phyloP scores from a whole-genome alignment of 2,888 invertebrate species.

The Kuschelorhynchus macadamiae region DNA sequence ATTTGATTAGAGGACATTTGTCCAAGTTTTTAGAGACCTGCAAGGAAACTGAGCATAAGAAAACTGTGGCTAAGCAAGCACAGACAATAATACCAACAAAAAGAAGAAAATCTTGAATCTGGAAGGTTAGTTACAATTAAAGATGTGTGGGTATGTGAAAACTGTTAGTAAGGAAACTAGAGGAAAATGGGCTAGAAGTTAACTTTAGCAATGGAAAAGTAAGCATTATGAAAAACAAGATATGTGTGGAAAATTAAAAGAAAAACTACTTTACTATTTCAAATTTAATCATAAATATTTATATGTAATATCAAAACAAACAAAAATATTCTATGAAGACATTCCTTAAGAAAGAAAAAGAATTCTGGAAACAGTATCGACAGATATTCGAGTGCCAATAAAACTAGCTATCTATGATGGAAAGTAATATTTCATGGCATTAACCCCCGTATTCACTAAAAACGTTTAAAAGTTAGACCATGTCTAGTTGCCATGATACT shows the following conservation, averaged over 20 bases:
- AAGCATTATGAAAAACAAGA: background rate
- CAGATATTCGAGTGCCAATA: slow-evolving; percentile 22
- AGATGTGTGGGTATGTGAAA: slow-evolving; percentile 50
- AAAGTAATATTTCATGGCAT: slow-evolving; percentile 39
- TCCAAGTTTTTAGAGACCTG: slow-evolving; percentile 40
- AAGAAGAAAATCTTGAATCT: slow-evolving; percentile 47
- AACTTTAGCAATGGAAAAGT: slow-evolving; percentile 37
- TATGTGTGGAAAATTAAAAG: background rate
- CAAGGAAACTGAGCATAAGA: slow-evolving; percentile 42
- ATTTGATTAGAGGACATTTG: slow-evolving; percentile 44
- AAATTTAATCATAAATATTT: background rate
- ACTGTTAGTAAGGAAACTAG: slow-evolving; percentile 52
- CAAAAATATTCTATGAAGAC: background rate
- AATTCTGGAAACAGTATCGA: slow-evolving; percentile 17
- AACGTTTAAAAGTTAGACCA: no score
- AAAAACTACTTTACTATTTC: slow-evolving; percentile 1
- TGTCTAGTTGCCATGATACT: no score
- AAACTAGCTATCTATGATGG: slow-evolving; percentile 35
- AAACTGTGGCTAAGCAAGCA: slow-evolving; percentile 53
- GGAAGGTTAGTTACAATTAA: slow-evolving; percentile 36
- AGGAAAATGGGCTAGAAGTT: slow-evolving; percentile 47
- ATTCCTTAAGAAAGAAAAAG: slow-evolving; percentile 12
- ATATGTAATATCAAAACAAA: slow-evolving; percentile 44
- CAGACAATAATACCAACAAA: slow-evolving; percentile 47
- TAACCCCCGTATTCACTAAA: no score